These are phyloP conservation scores for Tribolium freemani DNA, from an alignment of 2,888 invertebrate genomes.

Conservation along the genomic window DNA sequence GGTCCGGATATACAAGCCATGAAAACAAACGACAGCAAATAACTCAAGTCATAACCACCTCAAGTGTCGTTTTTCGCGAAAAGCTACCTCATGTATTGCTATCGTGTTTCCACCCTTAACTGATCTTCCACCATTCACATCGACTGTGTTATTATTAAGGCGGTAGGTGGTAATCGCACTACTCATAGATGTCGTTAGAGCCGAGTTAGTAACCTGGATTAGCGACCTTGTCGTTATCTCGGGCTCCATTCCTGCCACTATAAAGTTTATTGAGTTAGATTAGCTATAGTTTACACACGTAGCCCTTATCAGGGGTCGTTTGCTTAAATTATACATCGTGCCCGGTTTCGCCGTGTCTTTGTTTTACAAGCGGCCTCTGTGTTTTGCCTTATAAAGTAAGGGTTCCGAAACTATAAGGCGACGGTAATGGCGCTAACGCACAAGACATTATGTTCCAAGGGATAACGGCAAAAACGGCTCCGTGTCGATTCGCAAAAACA, in stretches of 20 bases:
- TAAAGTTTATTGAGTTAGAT: slow-evolving; percentile 70
- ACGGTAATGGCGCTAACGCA: slow-evolving; percentile 55
- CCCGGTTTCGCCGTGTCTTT: slow-evolving; percentile 62
- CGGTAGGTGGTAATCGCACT: slow-evolving; percentile 54
- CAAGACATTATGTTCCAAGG: slow-evolving; percentile 55
- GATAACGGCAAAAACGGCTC: slow-evolving; percentile 23
- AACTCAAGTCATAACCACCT: slow-evolving; percentile 55
- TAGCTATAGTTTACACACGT: slow-evolving; percentile 70
- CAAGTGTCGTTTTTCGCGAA: slow-evolving; percentile 47
- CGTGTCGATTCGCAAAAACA: slow-evolving; percentile 36
- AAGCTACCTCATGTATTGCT: slow-evolving; percentile 30
- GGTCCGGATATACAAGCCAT: slow-evolving; percentile 52
- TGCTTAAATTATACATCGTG: slow-evolving; percentile 66
- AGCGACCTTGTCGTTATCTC: slow-evolving; percentile 68
- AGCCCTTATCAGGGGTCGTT: slow-evolving; percentile 68
- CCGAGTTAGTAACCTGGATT: slow-evolving; percentile 65
- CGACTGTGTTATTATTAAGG: slow-evolving; percentile 38
- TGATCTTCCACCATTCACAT: slow-evolving; percentile 37
- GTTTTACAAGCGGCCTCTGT: slow-evolving; percentile 62
- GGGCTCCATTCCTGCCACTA: slow-evolving; percentile 69
- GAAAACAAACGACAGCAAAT: slow-evolving; percentile 58
- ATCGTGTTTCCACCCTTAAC: slow-evolving; percentile 37
- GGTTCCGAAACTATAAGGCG: slow-evolving; percentile 58
- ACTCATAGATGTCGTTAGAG: slow-evolving; percentile 65
- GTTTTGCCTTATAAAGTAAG: slow-evolving; percentile 62